Percentiles rank a stretch among this genome's conserved stretches.
These are phyloP conservation scores for Timema cristinae DNA, from an alignment of 2,888 invertebrate genomes.

Conservation along the genomic window DNA sequence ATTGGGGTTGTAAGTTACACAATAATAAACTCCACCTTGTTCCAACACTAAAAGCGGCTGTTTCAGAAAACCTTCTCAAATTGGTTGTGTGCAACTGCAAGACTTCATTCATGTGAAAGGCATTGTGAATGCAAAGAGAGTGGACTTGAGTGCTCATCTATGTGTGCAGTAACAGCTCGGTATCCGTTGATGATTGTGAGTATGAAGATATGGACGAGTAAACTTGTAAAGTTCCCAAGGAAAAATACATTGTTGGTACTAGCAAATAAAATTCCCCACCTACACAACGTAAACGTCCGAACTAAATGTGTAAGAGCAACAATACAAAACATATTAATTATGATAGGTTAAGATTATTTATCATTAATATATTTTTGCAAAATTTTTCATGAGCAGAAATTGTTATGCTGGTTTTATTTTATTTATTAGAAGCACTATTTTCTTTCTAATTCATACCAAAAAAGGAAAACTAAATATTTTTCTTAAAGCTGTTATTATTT, in stretches of 20 bases:
- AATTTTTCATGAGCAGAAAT: no score
- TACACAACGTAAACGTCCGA: background rate
- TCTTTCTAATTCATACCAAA: no score
- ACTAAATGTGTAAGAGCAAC: no score
- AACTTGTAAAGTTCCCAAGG: no score
- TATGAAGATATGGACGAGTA: background rate
- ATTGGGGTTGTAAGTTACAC: background rate
- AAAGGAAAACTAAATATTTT: no score
- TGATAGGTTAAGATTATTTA: no score
- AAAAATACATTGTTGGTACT: background rate
- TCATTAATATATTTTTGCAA: no score
- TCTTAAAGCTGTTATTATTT: no score
- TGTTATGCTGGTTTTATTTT: no score
- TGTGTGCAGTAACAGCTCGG: slow-evolving; percentile 7
- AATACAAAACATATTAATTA: no score
- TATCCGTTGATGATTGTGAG: background rate
- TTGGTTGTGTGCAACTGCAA: slow-evolving; percentile 5
- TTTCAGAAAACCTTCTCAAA: slow-evolving; percentile 10
- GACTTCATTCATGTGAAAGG: background rate
- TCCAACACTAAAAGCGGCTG: background rate
- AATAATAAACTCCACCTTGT: background rate
- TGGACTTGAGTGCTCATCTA: background rate
- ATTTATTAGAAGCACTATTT: no score
- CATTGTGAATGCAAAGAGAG: slow-evolving; percentile 1
- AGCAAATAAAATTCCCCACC: background rate